These are phyloP conservation scores for Zophobas morio DNA, from an alignment of 1,140 invertebrate genomes.

Conservation along the genomic window DNA sequence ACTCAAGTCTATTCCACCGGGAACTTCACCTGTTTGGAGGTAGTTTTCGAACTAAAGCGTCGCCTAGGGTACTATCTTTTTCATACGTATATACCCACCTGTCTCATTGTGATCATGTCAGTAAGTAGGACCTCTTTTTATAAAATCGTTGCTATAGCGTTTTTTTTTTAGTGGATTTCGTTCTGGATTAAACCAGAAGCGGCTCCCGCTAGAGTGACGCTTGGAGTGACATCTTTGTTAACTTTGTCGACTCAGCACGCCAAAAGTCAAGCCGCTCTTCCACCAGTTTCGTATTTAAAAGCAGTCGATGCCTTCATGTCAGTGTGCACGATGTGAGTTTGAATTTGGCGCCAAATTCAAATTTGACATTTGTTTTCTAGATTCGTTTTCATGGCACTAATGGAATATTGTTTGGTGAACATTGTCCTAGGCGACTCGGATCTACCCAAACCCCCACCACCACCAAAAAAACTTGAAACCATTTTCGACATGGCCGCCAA, in stretches of 20 bases:
- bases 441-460: slow-evolving; percentile 69
- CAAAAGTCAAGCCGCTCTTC: slow-evolving; percentile 89
- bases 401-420: slow-evolving; percentile 95
- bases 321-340: slow-evolving; percentile 84
- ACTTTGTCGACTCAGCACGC: slow-evolving; percentile 93
- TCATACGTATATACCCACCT: slow-evolving; percentile 91
- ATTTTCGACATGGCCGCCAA: slow-evolving; percentile 71
- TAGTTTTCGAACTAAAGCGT: slow-evolving; percentile 88
- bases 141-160: slow-evolving; percentile 3
- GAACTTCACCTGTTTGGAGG: slow-evolving; percentile 91
- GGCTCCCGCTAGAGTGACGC: slow-evolving; percentile 88
- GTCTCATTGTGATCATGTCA: slow-evolving; percentile 91
- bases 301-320: slow-evolving; percentile 94
- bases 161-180: slow-evolving; percentile 82
- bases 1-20: slow-evolving; percentile 90
- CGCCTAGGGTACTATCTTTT: slow-evolving; percentile 90
- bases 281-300: slow-evolving; percentile 92
- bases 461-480: slow-evolving; percentile 70
- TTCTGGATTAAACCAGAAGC: slow-evolving; percentile 95
- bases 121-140: slow-evolving; percentile 70
- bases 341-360: slow-evolving; percentile 17
- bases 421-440: slow-evolving; percentile 87
- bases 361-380: slow-evolving; percentile 64
- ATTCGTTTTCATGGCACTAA: slow-evolving; percentile 93
- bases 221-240: slow-evolving; percentile 91